phyloP scores from a whole-genome alignment of 2,113 vertebrate species.

The Lagenorhynchus albirostris region DNA sequence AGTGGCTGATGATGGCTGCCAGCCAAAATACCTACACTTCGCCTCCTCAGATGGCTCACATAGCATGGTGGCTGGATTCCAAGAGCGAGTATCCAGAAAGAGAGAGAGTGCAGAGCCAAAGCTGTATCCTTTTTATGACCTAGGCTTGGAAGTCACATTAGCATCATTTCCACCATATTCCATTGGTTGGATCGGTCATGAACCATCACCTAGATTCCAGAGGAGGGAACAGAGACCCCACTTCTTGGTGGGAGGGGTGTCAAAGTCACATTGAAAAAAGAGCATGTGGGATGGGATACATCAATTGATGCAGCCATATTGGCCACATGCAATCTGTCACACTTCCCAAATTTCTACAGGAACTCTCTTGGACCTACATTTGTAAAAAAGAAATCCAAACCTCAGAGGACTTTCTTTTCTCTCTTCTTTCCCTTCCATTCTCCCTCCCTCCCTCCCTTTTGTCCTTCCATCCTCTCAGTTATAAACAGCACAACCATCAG shows the following conservation, averaged over 20 bases:
- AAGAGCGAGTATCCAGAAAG: background rate
- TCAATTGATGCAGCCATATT: background rate
- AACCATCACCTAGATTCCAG: background rate
- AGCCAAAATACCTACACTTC: background rate
- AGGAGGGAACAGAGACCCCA: background rate
- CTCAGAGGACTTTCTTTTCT: constrained; percentile 6
- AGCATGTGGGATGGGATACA: background rate
- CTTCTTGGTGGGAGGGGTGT: background rate
- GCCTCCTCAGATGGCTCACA: background rate
- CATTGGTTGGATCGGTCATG: background rate
- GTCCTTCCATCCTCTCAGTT: constrained; percentile 41
- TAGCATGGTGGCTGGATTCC: background rate
- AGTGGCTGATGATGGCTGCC: background rate
- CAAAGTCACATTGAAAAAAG: background rate
- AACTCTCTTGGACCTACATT: background rate
- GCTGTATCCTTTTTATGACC: background rate
- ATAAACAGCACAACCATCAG: background rate
- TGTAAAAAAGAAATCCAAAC: background rate
- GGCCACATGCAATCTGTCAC: background rate
- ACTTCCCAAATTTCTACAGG: background rate
- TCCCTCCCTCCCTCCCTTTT: background rate
- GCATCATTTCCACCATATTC: background rate
- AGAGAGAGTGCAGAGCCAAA: background rate
- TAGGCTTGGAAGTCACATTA: background rate
- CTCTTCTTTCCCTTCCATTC: background rate